These are phyloP conservation scores for Megaceryle torquata DNA, from an alignment of 2,113 vertebrate genomes.

Conservation along the genomic window DNA sequence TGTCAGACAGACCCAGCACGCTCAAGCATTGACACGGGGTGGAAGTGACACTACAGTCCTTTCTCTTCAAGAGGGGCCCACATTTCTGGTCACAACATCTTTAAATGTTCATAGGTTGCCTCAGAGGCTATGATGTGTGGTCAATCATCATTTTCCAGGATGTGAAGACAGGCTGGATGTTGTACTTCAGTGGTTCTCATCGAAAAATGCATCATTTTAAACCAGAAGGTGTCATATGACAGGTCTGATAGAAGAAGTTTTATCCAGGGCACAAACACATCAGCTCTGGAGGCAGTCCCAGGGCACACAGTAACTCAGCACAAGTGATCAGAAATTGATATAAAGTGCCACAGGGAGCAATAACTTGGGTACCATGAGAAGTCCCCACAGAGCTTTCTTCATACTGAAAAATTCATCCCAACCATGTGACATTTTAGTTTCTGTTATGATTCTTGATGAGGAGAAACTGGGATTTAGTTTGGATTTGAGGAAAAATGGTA, in stretches of 20 bases:
- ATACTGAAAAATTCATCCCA: background rate
- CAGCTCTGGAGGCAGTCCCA: background rate
- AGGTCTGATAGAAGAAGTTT: background rate
- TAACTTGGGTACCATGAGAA: background rate
- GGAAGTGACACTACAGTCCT: background rate
- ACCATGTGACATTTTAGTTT: background rate
- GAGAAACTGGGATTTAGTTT: background rate
- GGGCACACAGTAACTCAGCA: background rate
- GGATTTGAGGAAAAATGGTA: background rate
- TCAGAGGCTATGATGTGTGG: background rate
- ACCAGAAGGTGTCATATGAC: background rate
- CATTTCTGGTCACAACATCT: background rate
- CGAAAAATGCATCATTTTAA: background rate
- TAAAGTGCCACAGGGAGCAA: background rate
- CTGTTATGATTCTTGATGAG: background rate
- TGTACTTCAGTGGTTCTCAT: background rate
- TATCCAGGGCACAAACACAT: accelerated
- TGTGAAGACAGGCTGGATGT: background rate
- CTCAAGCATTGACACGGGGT: background rate
- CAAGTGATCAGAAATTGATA: background rate
- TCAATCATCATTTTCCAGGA: background rate
- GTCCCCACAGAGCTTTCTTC: background rate
- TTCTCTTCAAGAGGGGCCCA: background rate
- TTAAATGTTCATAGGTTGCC: background rate
- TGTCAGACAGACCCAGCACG: background rate